Conservation (phyloP, 2,797 vertebrate genomes). For the Trichosurus vulpecula region DNA sequence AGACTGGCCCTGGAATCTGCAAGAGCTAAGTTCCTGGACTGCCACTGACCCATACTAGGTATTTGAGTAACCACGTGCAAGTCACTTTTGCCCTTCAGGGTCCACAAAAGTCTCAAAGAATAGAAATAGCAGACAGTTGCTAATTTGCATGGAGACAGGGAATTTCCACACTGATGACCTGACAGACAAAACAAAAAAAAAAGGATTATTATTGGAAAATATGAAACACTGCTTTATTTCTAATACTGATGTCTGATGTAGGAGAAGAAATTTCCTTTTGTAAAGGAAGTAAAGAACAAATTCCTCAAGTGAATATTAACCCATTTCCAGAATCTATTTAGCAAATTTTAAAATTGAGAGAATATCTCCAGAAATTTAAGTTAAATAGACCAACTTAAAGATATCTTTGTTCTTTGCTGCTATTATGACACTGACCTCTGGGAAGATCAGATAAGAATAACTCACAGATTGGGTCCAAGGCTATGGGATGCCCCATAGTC, state of each 20-base stretch:
- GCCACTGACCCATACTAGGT: not conserved
- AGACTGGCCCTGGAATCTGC: not conserved
- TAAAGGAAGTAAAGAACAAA: not conserved
- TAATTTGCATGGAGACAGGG: not conserved
- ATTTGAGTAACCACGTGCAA: not conserved
- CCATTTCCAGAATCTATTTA: not conserved
- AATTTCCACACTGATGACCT: not conserved
- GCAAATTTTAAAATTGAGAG: not conserved
- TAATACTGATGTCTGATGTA: not conserved
- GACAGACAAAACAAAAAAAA: not conserved
- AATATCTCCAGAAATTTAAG: not conserved
- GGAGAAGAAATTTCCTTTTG: not conserved
- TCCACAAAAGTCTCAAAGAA: not conserved
- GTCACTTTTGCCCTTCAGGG: not conserved
- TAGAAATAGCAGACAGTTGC: too few species aligned
- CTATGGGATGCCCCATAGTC: not conserved
- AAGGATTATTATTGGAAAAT: not conserved
- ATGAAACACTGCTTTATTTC: not conserved
- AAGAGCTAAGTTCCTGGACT: not conserved
- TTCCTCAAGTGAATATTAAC: not conserved
- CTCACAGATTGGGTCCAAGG: not conserved
- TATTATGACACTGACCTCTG: not conserved
- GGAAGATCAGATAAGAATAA: not conserved
- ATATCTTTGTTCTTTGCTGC: not conserved
- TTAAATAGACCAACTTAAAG: not conserved